Base-by-base conservation (phyloP, 2,888 invertebrate genomes). In the Cryptus armator region DNA sequence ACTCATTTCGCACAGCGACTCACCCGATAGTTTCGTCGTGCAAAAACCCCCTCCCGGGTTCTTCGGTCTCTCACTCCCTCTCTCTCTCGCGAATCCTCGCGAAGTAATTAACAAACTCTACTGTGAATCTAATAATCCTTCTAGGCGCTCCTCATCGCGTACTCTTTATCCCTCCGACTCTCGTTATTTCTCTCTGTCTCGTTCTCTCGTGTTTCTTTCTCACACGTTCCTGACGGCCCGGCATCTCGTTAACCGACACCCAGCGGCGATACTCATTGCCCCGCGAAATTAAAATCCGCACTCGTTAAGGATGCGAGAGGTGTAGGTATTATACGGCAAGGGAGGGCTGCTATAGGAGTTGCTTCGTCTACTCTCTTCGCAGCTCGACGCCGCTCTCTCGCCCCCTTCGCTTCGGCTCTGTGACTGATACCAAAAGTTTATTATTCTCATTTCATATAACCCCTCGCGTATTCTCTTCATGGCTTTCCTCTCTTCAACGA, bases 91-190 rank as follows among this genome's bases (percentile, higher is more conserved):
- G 67, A 19, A 56, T 48, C 24, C 59, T 7, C 44, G 66, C 74
- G 44, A 75, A 68, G 76, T 76, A 81, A 81, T 81, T 81, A 76
- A 76, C 71, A 76, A 76, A 81, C 81, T 81, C 51, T 24, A 78
- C 72, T 51, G 59, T n/a, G 77, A 83, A 83, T 83, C 66, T 72
- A 82, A 82, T 82, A 82, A 82, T 72, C 46, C 66, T 66, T 72
- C 76, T 66, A 51, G 24, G 37, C 32, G 29, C 66, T 43, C 56
- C 53, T 19, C 29, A 12, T 44, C 62, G 51, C 46, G 32, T 19
- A n/a, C 51, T 43, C 51, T 64, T 62, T 64, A 48, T 64, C 59
- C 44, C 72, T 68, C 48, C 48, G 24, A 10, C 7, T 64, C 19
- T 43, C 14, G 19, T 44, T 19, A 37, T 46, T 32, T 51, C 24